Evolutionary conservation across 2,888 invertebrate genomes (phyloP).

Genomic region (Temnothorax unifasciatus): DNA sequence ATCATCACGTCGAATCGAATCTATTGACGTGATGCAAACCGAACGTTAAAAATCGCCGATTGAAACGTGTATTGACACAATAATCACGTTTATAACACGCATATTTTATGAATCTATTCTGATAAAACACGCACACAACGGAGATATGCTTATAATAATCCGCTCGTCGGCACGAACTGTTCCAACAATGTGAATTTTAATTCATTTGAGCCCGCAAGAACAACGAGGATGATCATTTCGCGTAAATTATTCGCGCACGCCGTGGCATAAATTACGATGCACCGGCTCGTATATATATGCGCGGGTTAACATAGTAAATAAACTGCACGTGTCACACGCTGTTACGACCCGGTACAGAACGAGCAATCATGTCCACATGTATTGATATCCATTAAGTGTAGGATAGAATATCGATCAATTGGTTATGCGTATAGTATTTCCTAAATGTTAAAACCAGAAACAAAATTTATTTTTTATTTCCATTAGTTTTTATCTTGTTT

Average conservation of each 20-base stretch:
- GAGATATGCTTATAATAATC: slow-evolving; percentile 41
- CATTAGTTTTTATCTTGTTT: background rate
- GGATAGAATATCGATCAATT: background rate
- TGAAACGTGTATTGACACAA: background rate
- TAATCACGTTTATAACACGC: background rate
- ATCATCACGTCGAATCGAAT: background rate
- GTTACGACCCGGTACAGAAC: background rate
- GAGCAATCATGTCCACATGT: slow-evolving; percentile 3
- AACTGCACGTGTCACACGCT: slow-evolving; percentile 31
- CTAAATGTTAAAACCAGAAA: background rate
- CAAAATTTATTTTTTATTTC: background rate
- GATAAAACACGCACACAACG: slow-evolving; percentile 6
- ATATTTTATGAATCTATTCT: slow-evolving; percentile 18
- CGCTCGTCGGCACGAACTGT: slow-evolving; percentile 37
- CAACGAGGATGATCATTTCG: slow-evolving; percentile 64
- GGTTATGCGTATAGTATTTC: background rate
- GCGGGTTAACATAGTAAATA: slow-evolving; percentile 41
- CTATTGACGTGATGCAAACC: background rate
- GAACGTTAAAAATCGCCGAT: slow-evolving; percentile 23
- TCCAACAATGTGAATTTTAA: slow-evolving; percentile 62
- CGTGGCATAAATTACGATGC: slow-evolving; percentile 69
- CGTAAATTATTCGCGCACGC: slow-evolving; percentile 65
- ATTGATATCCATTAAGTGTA: slow-evolving; percentile 4
- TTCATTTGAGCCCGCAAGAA: slow-evolving; percentile 64
- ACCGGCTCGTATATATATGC: slow-evolving; percentile 41